Evolutionary conservation across 2,888 invertebrate genomes (phyloP), one percentile per base, ranked within the genome.

Genomic region (Griposia aprilina): DNA sequence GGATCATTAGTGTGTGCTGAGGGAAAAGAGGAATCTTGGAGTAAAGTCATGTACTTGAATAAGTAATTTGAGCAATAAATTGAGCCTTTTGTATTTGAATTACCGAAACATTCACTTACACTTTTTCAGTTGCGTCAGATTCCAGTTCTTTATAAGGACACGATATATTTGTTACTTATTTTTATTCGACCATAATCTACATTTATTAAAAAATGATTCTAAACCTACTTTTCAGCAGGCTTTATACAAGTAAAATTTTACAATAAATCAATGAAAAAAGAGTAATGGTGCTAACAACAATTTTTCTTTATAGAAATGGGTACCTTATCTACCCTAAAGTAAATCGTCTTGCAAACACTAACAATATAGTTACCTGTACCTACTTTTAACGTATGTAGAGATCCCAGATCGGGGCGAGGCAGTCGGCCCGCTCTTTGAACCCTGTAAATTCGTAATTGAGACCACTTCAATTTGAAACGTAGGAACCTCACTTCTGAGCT

Each of bases 1-100:
- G 17, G 59, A 59, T 80, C 59, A 84, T 78, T 75, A 74, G 72
- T 65, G 50, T 66, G 73, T 23, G 60, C n/a, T 45, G 30, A 48
- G 20, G 50, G n/a, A 45, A 68, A 69, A 70, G 15, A 68, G 55
- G n/a, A 60, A 65, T 69, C 26, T 52, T 57, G 45, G 10, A 67
- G 36, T 70, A 8, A 20, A 62, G 15, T 67, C 41, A 41, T n/a
- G 45, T 67, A 41, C 11, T 30, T 60, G 15, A 20, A 68, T 48
- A 65, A 57, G 36, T 66, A 17, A 36, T 52, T 66, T 66, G 23
- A 66, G 30, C 23, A 62, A 45, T 62, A n/a, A 59, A 10, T 74
- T 59, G 5, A 26, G 7, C 48, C 6, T 20, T 23, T 30, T 72
- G 20, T 36, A 59, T 74, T 74, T 59, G 10, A 57, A 20, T n/a